Base-by-base conservation (phyloP, 2,113 vertebrate genomes). In the Balaenoptera acutorostrata region DNA sequence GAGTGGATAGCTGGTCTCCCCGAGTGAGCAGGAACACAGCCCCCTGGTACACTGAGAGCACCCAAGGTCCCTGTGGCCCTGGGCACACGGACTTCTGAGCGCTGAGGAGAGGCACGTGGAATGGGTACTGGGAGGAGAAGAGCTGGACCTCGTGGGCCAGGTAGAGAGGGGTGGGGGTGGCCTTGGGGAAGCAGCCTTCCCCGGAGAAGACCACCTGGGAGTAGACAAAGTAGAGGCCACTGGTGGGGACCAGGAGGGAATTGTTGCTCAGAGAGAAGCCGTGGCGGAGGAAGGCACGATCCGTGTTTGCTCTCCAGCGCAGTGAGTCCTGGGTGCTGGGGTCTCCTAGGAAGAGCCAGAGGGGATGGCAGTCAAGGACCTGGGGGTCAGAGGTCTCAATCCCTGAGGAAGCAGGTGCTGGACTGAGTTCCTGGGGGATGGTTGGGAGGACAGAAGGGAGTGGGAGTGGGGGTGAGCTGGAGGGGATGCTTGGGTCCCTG, bases 171-270 rank as follows among this genome's bases (percentile, higher is more conserved):
- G 4, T 46, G 0, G 69, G 63, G 1, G 29, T 4, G 71, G 72
- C 61, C 59, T 49, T 15, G 25, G 89, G 29, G 2, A 75, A 80
- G 64, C 96, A 95, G 59, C 92, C 64, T 14, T 80, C 18, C 10
- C 98, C 98, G 0, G 94, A 88, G 96, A 98, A 98, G 41, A 98
- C 97, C 92, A 97, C 97, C 84, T 98, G 98, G 27, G 97, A 97
- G 90, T 98, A 98, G 78, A 98, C 83, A 9, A 98, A 98, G 88
- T 98, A 98, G 46, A 97, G 86, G 18, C 98, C 98, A 0, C 94
- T 89, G 55, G 68, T 27, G 57, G 98, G 97, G 33, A 98, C 92
- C 93, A 98, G 82, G 27, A 98, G 97, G 25, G 97, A 97, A 39
- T 98, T 98, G 95, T 98, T 98, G 85, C 46, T 96, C 71, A 98